phyloP scores from a whole-genome alignment of 2,888 invertebrate genomes.

The Drosophila algonquin region DNA sequence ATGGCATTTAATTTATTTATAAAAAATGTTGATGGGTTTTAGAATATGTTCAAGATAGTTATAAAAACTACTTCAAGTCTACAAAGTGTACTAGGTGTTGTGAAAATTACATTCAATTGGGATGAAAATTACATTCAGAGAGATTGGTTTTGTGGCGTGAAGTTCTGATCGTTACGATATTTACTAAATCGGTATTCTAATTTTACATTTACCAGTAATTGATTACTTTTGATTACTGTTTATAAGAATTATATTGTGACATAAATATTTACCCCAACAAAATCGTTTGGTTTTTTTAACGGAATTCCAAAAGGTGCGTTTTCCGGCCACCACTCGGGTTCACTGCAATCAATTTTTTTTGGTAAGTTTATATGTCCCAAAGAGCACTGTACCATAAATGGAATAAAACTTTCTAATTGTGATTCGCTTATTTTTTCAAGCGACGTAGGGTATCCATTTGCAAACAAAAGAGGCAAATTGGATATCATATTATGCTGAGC shows the following conservation, averaged over 20 bases:
- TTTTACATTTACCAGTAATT: no score
- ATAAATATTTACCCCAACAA: slow-evolving; percentile 83
- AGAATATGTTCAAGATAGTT: no score
- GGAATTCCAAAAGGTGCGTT: slow-evolving; percentile 88
- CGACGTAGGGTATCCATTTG: slow-evolving; percentile 89
- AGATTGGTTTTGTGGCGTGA: no score
- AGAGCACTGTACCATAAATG: slow-evolving; percentile 91
- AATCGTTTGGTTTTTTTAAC: slow-evolving; percentile 85
- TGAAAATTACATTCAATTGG: no score
- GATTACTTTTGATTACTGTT: neutral
- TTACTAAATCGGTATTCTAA: no score
- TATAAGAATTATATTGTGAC: neutral
- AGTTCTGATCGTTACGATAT: no score
- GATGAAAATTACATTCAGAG: no score
- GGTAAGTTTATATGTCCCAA: slow-evolving; percentile 86
- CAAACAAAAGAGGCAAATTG: slow-evolving; percentile 89
- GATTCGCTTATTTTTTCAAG: slow-evolving; percentile 87
- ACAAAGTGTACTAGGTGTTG: no score
- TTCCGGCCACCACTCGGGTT: slow-evolving; percentile 90
- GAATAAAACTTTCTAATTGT: slow-evolving; percentile 89
- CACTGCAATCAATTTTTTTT: slow-evolving; percentile 83
- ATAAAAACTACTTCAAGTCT: no score
- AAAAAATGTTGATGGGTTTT: no score
- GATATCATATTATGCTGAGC: slow-evolving; percentile 87
- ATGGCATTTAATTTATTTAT: no score